A percentile compares a stretch with the other conserved stretches of the same genome.
phyloP scores from a whole-genome alignment of 2,888 invertebrate species.

The Sinelater perroti region DNA sequence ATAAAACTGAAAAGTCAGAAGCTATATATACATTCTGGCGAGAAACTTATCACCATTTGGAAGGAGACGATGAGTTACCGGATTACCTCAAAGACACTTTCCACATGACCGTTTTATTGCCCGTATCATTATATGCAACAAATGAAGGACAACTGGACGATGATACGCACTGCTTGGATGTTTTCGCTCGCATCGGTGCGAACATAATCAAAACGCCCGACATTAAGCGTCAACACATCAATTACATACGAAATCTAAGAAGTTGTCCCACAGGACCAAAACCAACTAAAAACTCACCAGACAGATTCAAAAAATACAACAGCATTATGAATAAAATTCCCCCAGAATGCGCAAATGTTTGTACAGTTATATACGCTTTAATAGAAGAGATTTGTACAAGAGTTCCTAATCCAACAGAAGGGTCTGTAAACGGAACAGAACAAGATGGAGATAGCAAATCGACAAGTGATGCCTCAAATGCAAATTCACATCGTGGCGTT shows the following conservation, averaged over 20 bases:
- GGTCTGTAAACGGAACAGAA: too few species aligned
- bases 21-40: slow-evolving; percentile 25
- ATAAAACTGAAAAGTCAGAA: neutral
- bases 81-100: slow-evolving; percentile 13
- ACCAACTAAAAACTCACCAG: neutral
- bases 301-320: slow-evolving; percentile 14
- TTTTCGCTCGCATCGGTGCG: slow-evolving; percentile 6
- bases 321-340: slow-evolving; percentile 23
- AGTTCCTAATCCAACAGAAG: slow-evolving; percentile 17
- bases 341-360: slow-evolving; percentile 31
- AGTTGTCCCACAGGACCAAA: slow-evolving; percentile 14
- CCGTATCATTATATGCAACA: neutral
- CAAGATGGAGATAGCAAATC: neutral
- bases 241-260: slow-evolving; percentile 32
- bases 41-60: slow-evolving; percentile 15
- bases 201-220: slow-evolving; percentile 8
- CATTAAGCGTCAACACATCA: slow-evolving; percentile 11
- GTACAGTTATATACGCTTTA: slow-evolving; percentile 17
- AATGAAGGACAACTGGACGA: neutral
- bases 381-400: slow-evolving; percentile 14
- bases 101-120: slow-evolving; percentile 13
- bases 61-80: slow-evolving; percentile 6
- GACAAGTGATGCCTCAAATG: too few species aligned
- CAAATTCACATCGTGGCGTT: slow-evolving; percentile 20
- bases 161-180: neutral